A percentile compares a stretch with the other conserved stretches of the same genome.
Evolutionary conservation across 2,113 vertebrate genomes (phyloP).

Genomic region (Pipa parva): DNA sequence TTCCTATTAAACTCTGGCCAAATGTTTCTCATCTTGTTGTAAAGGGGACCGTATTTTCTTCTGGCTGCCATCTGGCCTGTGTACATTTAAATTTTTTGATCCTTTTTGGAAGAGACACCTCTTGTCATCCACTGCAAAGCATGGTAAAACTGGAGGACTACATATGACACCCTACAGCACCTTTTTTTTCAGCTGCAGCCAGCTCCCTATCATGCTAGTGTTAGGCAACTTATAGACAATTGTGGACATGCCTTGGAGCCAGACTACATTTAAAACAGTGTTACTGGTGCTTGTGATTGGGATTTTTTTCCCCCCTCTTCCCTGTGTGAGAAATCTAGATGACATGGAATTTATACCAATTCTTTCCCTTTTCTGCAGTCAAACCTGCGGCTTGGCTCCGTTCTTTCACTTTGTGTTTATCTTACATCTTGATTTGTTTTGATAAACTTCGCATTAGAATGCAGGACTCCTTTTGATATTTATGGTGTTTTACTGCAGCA

Average conservation of each 20-base stretch:
- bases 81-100: not conserved
- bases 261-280: conserved; percentile 4
- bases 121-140: not conserved
- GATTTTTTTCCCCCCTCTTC: not conserved
- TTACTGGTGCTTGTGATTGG: not conserved
- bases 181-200: not conserved
- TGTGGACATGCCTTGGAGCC: not conserved
- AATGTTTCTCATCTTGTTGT: conserved; percentile 2
- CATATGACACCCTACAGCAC: not conserved
- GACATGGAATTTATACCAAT: not conserved
- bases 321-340: not conserved
- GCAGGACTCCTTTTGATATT: conserved; percentile 6
- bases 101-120: too few species aligned
- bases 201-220: not conserved
- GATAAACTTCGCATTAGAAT: conserved; percentile 16
- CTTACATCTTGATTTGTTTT: conserved; percentile 7
- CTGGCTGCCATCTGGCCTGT: conserved; percentile 6
- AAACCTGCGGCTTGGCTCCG: not conserved
- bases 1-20: conserved; percentile 5
- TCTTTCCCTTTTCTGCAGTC: not conserved
- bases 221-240: not conserved
- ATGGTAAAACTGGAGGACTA: not conserved
- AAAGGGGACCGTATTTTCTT: not conserved
- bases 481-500: not conserved
- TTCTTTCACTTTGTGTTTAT: not conserved